phyloP scores from a whole-genome alignment of 1,140 invertebrate genomes.

The Drosophila littoralis region DNA sequence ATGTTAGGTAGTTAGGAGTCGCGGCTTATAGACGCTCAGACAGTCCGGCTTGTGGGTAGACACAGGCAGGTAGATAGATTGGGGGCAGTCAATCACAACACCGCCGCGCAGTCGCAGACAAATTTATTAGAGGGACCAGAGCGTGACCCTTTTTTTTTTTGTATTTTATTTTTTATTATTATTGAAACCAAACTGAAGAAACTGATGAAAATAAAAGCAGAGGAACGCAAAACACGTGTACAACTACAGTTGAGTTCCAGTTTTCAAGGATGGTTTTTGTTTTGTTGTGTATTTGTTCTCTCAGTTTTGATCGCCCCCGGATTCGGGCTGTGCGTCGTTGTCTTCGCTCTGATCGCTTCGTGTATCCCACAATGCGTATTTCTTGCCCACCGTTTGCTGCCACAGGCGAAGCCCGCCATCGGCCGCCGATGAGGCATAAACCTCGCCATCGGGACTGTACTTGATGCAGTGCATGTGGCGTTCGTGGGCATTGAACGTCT shows the following conservation, averaged over 20 bases:
- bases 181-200: conserved; percentile 20
- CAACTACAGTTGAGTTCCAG: conserved; percentile 17
- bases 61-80: conserved; percentile 60
- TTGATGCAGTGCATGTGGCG: conserved; percentile 96
- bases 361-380: conserved; percentile 96
- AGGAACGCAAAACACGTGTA: conserved; percentile 33
- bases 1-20: conserved; percentile 35
- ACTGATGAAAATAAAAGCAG: conserved; percentile 11
- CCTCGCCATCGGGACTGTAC: conserved; percentile 96
- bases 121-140: conserved; percentile 67
- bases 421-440: conserved; percentile 97
- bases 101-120: conserved; percentile 41
- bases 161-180: conserved; percentile 23
- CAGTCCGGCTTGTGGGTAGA: neutral
- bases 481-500: conserved; percentile 98
- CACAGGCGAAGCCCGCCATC: conserved; percentile 97
- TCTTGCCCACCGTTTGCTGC: conserved; percentile 96
- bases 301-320: neutral
- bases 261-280: conserved; percentile 5
- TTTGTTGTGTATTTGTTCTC: neutral
- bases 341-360: neutral
- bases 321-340: neutral
- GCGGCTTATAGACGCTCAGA: neutral
- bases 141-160: conserved; percentile 57
- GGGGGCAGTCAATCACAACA: conserved; percentile 74